Base-by-base conservation (phyloP, 2,113 vertebrate species). In the Hipposideros armiger region DNA sequence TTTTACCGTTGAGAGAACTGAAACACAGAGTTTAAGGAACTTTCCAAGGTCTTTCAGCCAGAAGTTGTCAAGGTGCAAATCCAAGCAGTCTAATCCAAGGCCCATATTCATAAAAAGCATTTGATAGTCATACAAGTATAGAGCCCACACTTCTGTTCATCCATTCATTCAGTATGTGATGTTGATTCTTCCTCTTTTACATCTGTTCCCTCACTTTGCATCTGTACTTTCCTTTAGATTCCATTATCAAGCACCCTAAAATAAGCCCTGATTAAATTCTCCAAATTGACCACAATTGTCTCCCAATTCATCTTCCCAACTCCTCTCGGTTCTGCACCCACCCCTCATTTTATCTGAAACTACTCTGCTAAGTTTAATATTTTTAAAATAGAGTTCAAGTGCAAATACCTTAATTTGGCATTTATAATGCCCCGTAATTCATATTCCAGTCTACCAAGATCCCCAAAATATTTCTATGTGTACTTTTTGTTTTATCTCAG, bases 341-440 rank as follows among this genome's bases (percentile, higher is more conserved):
- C 4, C 15, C n/a, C 54, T 69, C 30, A 30, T 88, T 93, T 91
- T 88, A 52, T 80, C 86, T 91, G 36, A 89, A 60, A 87, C 42
- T 83, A 76, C 70, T 74, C 28, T 83, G 32, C 14, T 24, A 69
- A 56, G 32, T 45, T 80, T 89, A 87, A 90, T 70, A 45, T 58
- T 88, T 95, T 54, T 66, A 40, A 92, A 95, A 74, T 92, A 45
- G 30, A 70, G 36, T 84, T 95, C 45, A 81, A 92, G 26, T 36
- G 26, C 20, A 95, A 70, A 96, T 92, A 47, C 70, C 20, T 56
- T 90, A 94, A 45, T 14, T 22, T 77, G 76, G 30, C 82, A 97
- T 84, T 94, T 90, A 81, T 26, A 87, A 87, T 84, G 52, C n/a
- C 66, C n/a, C 47, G 11, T 80, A 86, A 89, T 60, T 91, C 58